phyloP scores from a whole-genome alignment of 2,797 vertebrate species.

The Percopsis omiscomaycus region DNA sequence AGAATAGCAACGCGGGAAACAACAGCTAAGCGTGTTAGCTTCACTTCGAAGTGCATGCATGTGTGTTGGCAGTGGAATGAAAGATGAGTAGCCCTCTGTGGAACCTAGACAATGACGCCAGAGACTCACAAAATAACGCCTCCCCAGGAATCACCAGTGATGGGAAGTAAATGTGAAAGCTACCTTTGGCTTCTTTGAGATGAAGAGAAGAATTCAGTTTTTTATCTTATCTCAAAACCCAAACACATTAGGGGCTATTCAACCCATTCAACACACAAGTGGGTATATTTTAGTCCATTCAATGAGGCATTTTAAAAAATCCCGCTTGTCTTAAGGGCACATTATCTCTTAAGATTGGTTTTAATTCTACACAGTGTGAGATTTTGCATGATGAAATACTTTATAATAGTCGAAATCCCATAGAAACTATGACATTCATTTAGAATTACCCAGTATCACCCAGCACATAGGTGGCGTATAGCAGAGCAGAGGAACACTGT shows the following conservation, averaged over 20 bases:
- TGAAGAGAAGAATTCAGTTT: conserved; percentile 62
- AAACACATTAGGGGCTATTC: conserved; percentile 77
- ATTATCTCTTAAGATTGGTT: conserved; percentile 67
- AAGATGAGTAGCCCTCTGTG: conserved; percentile 72
- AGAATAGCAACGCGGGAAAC: conserved; percentile 72
- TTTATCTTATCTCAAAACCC: conserved; percentile 75
- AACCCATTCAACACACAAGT: conserved; percentile 39
- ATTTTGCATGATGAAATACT: conserved; percentile 72
- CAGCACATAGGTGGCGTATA: conserved; percentile 15
- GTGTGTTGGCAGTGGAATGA: conserved; percentile 71
- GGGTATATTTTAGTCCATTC: conserved; percentile 64
- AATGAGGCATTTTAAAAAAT: conserved; percentile 67
- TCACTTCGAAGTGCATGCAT: conserved; percentile 71
- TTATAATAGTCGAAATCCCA: conserved; percentile 57
- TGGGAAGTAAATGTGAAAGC: conserved; percentile 73
- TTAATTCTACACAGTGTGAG: conserved; percentile 60
- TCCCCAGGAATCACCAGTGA: conserved; percentile 68
- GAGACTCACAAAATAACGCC: conserved; percentile 66
- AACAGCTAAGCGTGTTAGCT: conserved; percentile 81
- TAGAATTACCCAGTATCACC: conserved; percentile 43
- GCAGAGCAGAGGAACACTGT: conserved; percentile 39
- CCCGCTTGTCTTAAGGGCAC: conserved; percentile 70
- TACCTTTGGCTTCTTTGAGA: conserved; percentile 68
- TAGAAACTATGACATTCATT: conserved; percentile 51
- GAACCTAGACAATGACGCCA: conserved; percentile 69